Evolutionary conservation across 2,113 vertebrate genomes (phyloP), one percentile per base, ranked within the genome.

Genomic region (Macrotus californicus): DNA sequence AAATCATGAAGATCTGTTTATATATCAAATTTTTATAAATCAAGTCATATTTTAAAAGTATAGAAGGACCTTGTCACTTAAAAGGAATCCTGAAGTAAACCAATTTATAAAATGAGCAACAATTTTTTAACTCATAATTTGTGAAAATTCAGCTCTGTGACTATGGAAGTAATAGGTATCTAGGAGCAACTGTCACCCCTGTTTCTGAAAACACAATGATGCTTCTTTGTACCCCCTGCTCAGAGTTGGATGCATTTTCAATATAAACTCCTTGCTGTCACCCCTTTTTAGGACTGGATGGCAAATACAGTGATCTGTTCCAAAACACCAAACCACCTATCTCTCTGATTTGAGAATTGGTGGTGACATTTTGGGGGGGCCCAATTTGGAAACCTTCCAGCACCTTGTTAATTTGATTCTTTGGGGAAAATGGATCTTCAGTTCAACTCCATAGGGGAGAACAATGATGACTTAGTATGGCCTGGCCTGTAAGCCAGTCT

Each of bases 71-170:
- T 73, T 54, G 56, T 61, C 41, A 82, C 85, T 79, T 46, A 64
- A 84, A 94, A 92, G 48, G 67, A 96, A 94, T 81, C 56, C 83
- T 14, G 24, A 89, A n/a, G 54, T 70, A 93, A 96, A 59, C 39
- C 43, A 43, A 95, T 85, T 31, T 94, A 21, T 52, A 94, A 94
- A 96, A 94, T 70, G 67, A 91, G 61, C 26, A 76, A 59, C 66
- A 64, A 48, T 87, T 61, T 86, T 46, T 59, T 81, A 77, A 89
- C 26, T 89, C 46, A 5, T 24, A 43, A 83, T 87, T 61, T 56
- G 56, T 91, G 73, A 81, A 88, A 77, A 88, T 69, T 66, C 69
- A 67, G 54, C 70, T 77, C 54, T 56, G 67, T 39, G 24, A 50
- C 89, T 79, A 56, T n/a, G 54, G 76, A 85, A 72, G 89, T 31